Percentiles rank a stretch among this genome's conserved stretches.
These are phyloP conservation scores for Buathra laborator DNA, from an alignment of 2,888 invertebrate genomes.

Conservation along the genomic window DNA sequence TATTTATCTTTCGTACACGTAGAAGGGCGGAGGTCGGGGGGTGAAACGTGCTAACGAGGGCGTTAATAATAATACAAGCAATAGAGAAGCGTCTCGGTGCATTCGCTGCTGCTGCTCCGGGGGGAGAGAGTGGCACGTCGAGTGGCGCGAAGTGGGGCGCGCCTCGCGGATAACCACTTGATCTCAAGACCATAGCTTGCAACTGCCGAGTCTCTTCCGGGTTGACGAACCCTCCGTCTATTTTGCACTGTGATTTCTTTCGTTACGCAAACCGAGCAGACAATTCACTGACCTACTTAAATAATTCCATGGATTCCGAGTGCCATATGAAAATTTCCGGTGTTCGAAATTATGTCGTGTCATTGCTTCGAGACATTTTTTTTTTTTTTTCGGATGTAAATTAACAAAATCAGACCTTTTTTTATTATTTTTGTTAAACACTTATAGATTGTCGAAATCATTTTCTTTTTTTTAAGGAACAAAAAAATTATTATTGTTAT, in stretches of 20 bases:
- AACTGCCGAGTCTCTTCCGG: constrained; percentile 63
- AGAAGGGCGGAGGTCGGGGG: neutral
- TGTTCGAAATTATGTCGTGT: neutral
- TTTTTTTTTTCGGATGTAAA: too few species aligned
- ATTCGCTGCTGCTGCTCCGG: neutral
- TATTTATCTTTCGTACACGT: constrained; percentile 19
- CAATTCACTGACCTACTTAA: constrained; percentile 53
- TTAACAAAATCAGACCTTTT: too few species aligned
- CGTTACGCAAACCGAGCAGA: constrained; percentile 43
- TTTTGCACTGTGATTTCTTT: constrained; percentile 51
- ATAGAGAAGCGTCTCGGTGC: constrained; percentile 3
- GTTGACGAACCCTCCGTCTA: constrained; percentile 64
- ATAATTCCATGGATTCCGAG: constrained; percentile 20
- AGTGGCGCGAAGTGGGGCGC: constrained; percentile 54
- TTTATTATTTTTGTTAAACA: too few species aligned
- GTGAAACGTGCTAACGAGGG: constrained; percentile 26
- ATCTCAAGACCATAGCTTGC: constrained; percentile 54
- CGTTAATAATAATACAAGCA: constrained; percentile 22
- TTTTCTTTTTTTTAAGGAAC: too few species aligned
- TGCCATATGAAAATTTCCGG: neutral
- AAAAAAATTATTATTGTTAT: too few species aligned
- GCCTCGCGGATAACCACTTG: constrained; percentile 63
- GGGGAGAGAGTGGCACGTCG: constrained; percentile 24
- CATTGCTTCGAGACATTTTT: neutral
- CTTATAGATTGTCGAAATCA: too few species aligned